Evolutionary conservation across 2,797 vertebrate genomes (phyloP).

Genomic region (Coccyzus lansbergi): DNA sequence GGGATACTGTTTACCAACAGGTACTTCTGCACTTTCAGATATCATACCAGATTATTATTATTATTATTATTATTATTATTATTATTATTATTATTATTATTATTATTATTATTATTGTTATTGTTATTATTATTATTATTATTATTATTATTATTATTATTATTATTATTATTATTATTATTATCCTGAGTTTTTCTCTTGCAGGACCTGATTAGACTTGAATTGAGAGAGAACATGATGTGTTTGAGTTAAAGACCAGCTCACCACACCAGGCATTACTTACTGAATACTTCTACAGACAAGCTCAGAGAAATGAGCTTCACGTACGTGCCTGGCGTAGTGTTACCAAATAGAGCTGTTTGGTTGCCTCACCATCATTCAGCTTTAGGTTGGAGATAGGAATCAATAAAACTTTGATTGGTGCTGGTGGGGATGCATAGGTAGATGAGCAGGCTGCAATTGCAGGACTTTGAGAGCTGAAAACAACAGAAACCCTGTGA

Average conservation of each 20-base stretch:
- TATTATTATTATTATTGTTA: not conserved
- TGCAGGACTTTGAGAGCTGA: rapidly evolving
- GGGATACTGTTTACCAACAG: not conserved
- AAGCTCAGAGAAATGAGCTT: not conserved
- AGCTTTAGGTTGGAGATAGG: not conserved
- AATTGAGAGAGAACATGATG: not conserved
- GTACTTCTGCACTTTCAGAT: not conserved
- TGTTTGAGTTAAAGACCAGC: not conserved
- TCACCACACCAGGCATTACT: rapidly evolving
- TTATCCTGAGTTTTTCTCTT: not conserved
- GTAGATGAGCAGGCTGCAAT: not conserved
- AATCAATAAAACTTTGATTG: not conserved
- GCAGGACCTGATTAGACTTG: not conserved
- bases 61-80: not conserved
- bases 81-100: not conserved
- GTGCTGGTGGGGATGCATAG: not conserved
- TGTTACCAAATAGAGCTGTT: not conserved
- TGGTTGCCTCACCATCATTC: not conserved
- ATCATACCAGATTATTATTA: not conserved
- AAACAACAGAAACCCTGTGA: not conserved
- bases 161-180: not conserved
- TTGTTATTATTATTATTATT: not conserved
- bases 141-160: not conserved
- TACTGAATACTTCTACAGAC: not conserved
- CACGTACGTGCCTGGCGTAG: not conserved